Percentiles rank a stretch among this genome's conserved stretches.
Conservation (phyloP, 2,888 invertebrate species). For the Isotomurus palustris region DNA sequence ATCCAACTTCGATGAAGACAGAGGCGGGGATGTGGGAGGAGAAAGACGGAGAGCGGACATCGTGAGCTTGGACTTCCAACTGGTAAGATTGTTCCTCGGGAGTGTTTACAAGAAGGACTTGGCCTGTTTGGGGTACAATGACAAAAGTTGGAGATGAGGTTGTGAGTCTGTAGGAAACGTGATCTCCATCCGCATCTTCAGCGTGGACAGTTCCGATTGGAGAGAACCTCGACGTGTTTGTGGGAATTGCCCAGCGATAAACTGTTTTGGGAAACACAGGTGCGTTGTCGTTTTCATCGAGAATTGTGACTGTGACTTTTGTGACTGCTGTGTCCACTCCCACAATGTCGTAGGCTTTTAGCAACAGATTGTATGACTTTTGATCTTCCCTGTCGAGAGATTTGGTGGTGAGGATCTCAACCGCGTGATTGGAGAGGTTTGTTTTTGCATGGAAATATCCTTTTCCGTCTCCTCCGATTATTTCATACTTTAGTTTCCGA, state of each 20-base stretch:
- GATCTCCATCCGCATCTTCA: slow-evolving; percentile 84
- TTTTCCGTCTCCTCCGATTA: slow-evolving; percentile 70
- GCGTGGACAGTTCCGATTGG: slow-evolving; percentile 81
- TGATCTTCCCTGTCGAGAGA: slow-evolving; percentile 74
- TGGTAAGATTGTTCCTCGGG: slow-evolving; percentile 64
- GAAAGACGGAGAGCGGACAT: slow-evolving; percentile 68
- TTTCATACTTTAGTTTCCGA: slow-evolving; percentile 67
- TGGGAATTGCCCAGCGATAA: slow-evolving; percentile 64
- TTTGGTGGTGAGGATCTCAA: slow-evolving; percentile 69
- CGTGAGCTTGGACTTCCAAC: slow-evolving; percentile 75
- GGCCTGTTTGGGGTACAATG: slow-evolving; percentile 89
- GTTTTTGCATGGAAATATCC: slow-evolving; percentile 60
- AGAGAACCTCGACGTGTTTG: slow-evolving; percentile 68
- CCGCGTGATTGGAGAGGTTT: slow-evolving; percentile 55
- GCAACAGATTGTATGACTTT: slow-evolving; percentile 65
- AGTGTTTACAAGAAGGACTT: slow-evolving; percentile 75
- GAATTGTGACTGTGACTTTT: slow-evolving; percentile 68
- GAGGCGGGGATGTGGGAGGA: slow-evolving; percentile 67
- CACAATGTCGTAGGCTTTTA: slow-evolving; percentile 74
- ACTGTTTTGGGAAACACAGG: slow-evolving; percentile 74
- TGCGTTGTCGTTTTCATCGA: slow-evolving; percentile 87
- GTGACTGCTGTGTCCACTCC: slow-evolving; percentile 76
- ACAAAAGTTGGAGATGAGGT: slow-evolving; percentile 77
- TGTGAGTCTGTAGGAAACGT: slow-evolving; percentile 77
- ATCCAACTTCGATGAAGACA: slow-evolving; percentile 67